Percentiles rank a stretch among this genome's conserved stretches.
Evolutionary conservation across 2,888 invertebrate species (phyloP).

Genomic region (Dryomyza anilis): DNA sequence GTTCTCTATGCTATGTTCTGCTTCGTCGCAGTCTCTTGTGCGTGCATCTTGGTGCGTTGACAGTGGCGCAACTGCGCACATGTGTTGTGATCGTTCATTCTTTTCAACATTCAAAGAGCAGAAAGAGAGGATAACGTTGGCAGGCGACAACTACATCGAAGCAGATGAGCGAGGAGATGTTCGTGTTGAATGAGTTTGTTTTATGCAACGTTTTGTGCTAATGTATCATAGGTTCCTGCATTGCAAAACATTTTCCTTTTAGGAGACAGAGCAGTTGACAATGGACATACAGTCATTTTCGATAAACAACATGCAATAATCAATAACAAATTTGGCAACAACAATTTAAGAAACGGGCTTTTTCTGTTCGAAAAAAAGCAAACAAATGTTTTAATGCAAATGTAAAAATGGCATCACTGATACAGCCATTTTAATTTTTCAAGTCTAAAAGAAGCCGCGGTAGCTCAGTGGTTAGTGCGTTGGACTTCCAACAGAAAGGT

Average conservation of each 20-base stretch:
- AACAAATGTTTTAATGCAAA: neutral
- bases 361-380: neutral
- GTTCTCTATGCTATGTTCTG: neutral
- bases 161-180: constrained; percentile 6
- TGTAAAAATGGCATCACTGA: constrained; percentile 12
- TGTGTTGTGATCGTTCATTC: neutral
- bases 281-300: neutral
- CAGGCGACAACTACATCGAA: neutral
- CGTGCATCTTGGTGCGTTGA: too few species aligned
- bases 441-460: too few species aligned
- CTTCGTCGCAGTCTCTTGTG: neutral
- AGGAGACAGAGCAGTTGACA: neutral
- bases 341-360: neutral
- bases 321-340: neutral
- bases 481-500: too few species aligned
- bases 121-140: neutral
- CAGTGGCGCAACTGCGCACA: too few species aligned
- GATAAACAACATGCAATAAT: neutral
- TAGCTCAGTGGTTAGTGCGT: too few species aligned
- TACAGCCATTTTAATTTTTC: constrained; percentile 16
- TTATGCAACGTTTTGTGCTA: neutral
- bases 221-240: neutral
- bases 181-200: neutral
- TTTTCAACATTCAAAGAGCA: neutral
- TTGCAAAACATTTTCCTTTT: neutral